Conservation (phyloP, 1,140 invertebrate species). For the Antheraea pernyi region DNA sequence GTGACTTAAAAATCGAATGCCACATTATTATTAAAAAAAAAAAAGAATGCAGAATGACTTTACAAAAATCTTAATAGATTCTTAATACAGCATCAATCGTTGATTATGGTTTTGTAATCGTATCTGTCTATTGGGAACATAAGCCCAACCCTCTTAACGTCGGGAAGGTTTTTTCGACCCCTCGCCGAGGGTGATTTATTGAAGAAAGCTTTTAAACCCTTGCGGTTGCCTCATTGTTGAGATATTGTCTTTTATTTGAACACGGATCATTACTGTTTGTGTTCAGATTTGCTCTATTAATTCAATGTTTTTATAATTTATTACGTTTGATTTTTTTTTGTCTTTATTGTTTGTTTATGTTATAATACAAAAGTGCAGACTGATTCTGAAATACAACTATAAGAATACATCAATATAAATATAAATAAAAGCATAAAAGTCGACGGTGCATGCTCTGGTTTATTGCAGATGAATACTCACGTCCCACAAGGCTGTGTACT, state of each 20-base stretch:
- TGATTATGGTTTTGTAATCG: conserved; percentile 58
- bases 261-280: conserved; percentile 42
- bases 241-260: conserved; percentile 36
- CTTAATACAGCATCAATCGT: conserved; percentile 55
- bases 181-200: conserved; percentile 51
- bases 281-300: conserved; percentile 44
- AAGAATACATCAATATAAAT: too few species aligned
- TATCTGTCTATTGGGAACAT: conserved; percentile 48
- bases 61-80: conserved; percentile 43
- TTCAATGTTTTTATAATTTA: conserved; percentile 27
- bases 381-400: too few species aligned
- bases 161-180: conserved; percentile 6
- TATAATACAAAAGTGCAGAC: too few species aligned
- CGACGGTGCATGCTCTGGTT: too few species aligned
- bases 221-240: conserved; percentile 41
- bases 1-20: background rate
- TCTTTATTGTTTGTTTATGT: background rate
- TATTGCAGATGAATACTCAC: too few species aligned
- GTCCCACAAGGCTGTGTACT: too few species aligned
- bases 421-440: too few species aligned
- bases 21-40: background rate
- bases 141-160: background rate
- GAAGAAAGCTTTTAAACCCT: conserved; percentile 70
- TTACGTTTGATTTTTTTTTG: conserved; percentile 15
- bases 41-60: conserved; percentile 32